These are phyloP conservation scores for Rhopilema esculentum DNA, from an alignment of 30 jellyfish, hydroid and myxozoan genomes.

Conservation along the genomic window DNA sequence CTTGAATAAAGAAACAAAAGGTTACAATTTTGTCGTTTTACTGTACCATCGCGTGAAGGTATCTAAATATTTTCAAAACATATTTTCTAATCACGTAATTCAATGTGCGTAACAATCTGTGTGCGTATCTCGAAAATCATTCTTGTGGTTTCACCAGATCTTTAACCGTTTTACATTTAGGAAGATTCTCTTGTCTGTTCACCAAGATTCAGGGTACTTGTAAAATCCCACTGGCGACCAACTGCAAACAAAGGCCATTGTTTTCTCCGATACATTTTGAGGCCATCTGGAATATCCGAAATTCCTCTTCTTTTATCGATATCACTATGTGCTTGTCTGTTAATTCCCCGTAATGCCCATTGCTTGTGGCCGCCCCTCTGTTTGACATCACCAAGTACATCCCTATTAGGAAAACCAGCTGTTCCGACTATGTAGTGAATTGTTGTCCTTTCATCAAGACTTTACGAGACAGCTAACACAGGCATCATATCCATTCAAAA, in stretches of 20 bases:
- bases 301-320: neutral
- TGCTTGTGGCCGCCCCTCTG: conserved; percentile 18
- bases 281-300: neutral
- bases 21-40: too few species aligned
- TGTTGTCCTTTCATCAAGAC: neutral
- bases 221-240: neutral
- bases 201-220: neutral
- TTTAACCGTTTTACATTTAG: neutral
- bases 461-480: neutral
- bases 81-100: too few species aligned
- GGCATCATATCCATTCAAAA: neutral
- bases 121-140: too few species aligned
- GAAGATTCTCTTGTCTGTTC: neutral
- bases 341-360: neutral
- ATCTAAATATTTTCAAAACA: too few species aligned
- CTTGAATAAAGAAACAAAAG: too few species aligned
- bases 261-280: neutral
- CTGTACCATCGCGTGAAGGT: too few species aligned
- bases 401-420: conserved; percentile 38
- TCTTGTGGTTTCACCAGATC: neutral
- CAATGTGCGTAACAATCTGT: too few species aligned
- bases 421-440: conserved; percentile 7
- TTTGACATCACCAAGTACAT: conserved; percentile 34
- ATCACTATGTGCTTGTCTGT: neutral
- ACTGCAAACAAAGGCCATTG: neutral